Evolutionary conservation across 2,888 invertebrate genomes (phyloP).

Genomic region (Oscheius onirici): DNA sequence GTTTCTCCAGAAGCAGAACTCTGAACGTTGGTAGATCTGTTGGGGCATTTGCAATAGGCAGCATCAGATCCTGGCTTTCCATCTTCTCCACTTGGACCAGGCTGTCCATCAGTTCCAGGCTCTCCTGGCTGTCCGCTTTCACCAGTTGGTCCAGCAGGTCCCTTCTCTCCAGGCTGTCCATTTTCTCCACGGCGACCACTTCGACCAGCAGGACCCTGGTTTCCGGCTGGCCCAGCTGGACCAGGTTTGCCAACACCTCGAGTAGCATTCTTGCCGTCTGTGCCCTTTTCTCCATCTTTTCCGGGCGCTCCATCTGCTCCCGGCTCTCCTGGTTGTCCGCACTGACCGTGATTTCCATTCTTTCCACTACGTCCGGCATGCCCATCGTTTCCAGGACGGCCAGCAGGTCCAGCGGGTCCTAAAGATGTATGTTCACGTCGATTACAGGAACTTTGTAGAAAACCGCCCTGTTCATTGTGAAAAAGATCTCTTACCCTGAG

Average conservation of each 20-base stretch:
- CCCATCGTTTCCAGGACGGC: not conserved
- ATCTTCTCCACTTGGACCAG: constrained; percentile 45
- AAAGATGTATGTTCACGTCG: no score
- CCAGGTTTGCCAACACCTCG: constrained; percentile 7
- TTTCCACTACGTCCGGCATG: no score
- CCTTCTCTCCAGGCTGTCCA: constrained; percentile 46
- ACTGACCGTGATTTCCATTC: no score
- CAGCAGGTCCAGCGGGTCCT: not conserved
- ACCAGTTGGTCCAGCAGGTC: constrained; percentile 47
- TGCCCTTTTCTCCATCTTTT: not conserved
- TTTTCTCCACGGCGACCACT: constrained; percentile 44
- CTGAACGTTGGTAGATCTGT: no score
- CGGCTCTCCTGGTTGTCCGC: not conserved
- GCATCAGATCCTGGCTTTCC: constrained; percentile 52
- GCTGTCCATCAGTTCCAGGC: constrained; percentile 20
- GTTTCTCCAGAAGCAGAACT: no score
- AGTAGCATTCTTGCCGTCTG: not conserved
- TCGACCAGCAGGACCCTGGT: constrained; percentile 44
- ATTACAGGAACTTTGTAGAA: no score
- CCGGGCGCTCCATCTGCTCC: not conserved
- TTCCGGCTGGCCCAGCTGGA: constrained; percentile 44
- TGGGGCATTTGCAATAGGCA: constrained; percentile 44
- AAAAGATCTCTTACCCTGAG: no score
- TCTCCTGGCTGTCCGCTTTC: constrained; percentile 31
- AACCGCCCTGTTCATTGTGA: no score